These are phyloP conservation scores for Drosophila putrida DNA, from an alignment of 2,888 invertebrate species.

Conservation along the genomic window DNA sequence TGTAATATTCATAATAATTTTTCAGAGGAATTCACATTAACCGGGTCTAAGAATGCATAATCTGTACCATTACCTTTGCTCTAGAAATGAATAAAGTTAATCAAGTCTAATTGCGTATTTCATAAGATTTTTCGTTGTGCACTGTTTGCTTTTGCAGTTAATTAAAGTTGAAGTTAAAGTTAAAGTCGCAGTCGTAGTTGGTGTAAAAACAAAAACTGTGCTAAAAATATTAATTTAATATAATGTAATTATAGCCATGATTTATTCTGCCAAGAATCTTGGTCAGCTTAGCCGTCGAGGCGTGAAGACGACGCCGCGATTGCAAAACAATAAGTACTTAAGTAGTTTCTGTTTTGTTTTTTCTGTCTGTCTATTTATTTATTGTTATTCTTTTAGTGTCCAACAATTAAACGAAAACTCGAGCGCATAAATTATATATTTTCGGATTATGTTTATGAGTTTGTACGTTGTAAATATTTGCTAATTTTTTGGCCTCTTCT, in stretches of 20 bases:
- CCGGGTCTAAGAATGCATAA: constrained; percentile 5
- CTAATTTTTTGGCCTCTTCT: constrained; percentile 39
- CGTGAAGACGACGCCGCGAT: constrained; percentile 61
- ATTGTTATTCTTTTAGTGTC: constrained; percentile 12
- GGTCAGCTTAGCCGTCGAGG: constrained; percentile 64
- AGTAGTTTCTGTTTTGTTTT: constrained; percentile 8
- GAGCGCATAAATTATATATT: constrained; percentile 63
- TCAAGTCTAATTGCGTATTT: constrained; percentile 67
- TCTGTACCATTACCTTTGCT: constrained; percentile 10
- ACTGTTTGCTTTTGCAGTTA: constrained; percentile 76
- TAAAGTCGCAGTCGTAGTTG: constrained; percentile 19
- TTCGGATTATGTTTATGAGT: constrained; percentile 30
- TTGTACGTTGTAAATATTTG: constrained; percentile 33
- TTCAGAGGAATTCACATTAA: neutral
- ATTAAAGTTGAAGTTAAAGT: constrained; percentile 56
- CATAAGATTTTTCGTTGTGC: constrained; percentile 75
- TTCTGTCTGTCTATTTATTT: neutral
- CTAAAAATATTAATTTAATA: constrained; percentile 72
- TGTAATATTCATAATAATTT: neutral
- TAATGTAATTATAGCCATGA: constrained; percentile 67
- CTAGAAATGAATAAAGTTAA: constrained; percentile 17
- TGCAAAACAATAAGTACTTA: constrained; percentile 42
- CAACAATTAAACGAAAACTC: constrained; percentile 50
- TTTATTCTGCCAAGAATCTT: constrained; percentile 71
- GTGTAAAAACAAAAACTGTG: constrained; percentile 42